These are phyloP conservation scores for Barypeithes pellucidus DNA, from an alignment of 2,888 invertebrate genomes.

Conservation along the genomic window DNA sequence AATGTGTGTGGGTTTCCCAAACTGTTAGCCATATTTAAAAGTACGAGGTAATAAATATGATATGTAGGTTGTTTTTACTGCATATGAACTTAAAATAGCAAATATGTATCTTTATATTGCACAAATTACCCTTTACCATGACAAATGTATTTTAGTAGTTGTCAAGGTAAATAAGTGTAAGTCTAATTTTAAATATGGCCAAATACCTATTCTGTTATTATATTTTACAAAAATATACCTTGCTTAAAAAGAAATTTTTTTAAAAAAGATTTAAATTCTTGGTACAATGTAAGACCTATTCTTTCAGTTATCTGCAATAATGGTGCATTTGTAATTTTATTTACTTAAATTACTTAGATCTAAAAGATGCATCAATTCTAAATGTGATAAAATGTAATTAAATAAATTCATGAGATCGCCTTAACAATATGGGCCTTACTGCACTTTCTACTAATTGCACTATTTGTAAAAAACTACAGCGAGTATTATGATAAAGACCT, in stretches of 20 bases:
- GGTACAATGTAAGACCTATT: constrained; percentile 20
- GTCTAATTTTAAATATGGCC: constrained; percentile 48
- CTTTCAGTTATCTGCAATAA: constrained; percentile 9
- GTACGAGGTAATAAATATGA: not conserved
- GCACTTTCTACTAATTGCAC: constrained; percentile 45
- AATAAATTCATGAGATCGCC: constrained; percentile 44
- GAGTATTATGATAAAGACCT: constrained; percentile 37
- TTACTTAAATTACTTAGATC: constrained; percentile 24
- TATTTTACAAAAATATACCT: constrained; percentile 20
- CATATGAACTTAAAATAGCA: not conserved
- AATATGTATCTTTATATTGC: constrained; percentile 22
- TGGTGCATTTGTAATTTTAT: constrained; percentile 7
- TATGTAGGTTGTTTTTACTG: not conserved
- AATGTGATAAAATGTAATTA: constrained; percentile 23
- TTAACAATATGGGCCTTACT: constrained; percentile 43
- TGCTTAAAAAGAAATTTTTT: constrained; percentile 8
- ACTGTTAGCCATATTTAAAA: constrained; percentile 52
- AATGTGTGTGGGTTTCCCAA: constrained; percentile 30
- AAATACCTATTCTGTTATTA: constrained; percentile 35
- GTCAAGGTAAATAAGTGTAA: constrained; percentile 27
- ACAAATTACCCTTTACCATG: constrained; percentile 34
- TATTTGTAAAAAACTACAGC: constrained; percentile 35
- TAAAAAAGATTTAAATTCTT: constrained; percentile 1
- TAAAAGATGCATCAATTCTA: constrained; percentile 17
- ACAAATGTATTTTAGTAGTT: constrained; percentile 22